Conservation (phyloP, 2,113 vertebrate genomes). For the Smithornis capensis region DNA sequence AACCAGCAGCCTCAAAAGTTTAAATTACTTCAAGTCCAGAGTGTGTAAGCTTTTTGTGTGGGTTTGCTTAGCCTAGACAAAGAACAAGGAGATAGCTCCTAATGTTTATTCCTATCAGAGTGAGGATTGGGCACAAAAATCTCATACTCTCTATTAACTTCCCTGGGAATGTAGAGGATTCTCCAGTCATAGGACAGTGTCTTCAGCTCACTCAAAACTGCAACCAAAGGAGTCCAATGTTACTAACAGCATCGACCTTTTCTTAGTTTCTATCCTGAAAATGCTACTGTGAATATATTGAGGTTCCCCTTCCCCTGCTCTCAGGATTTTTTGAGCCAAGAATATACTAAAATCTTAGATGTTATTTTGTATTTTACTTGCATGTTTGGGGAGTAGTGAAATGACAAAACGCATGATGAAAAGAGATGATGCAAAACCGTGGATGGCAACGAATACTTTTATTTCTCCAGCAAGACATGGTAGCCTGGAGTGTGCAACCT, state of each 20-base stretch:
- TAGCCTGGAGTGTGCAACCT: background rate
- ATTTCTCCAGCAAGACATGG: background rate
- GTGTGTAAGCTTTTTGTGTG: background rate
- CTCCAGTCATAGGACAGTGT: background rate
- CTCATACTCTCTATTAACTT: background rate
- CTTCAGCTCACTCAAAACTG: background rate
- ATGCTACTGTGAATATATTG: background rate
- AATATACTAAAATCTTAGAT: background rate
- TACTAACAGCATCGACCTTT: background rate
- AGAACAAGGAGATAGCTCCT: background rate
- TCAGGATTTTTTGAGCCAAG: background rate
- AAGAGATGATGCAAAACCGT: constrained; percentile 13
- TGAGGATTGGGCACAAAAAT: background rate
- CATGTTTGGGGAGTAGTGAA: background rate
- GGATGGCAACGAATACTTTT: background rate
- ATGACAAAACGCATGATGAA: background rate
- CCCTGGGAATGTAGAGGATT: background rate
- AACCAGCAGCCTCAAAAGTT: background rate
- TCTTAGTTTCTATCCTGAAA: background rate
- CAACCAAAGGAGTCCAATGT: background rate
- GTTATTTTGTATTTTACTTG: background rate
- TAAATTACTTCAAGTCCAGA: background rate
- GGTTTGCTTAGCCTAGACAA: background rate
- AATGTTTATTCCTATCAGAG: background rate
- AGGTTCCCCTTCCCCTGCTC: background rate